Evolutionary conservation across 2,113 vertebrate genomes (phyloP), one percentile per base, ranked within the genome.

Genomic region (Platysteira castanea): DNA sequence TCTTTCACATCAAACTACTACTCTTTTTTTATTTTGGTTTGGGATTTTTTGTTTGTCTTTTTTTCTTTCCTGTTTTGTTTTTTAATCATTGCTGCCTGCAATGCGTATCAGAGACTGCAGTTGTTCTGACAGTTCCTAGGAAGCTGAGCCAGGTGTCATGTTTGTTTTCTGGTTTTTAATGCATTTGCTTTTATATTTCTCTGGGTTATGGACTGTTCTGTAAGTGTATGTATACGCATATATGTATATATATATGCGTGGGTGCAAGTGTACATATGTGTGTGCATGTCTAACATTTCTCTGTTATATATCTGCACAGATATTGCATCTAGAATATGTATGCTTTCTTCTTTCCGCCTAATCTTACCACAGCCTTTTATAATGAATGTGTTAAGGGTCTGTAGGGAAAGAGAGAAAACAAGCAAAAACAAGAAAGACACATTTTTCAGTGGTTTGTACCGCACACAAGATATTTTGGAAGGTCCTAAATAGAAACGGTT

Each of bases 101-200:
- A 81, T 75, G 6, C 2, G 0, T 77, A 24, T 73, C 59, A 56
- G 41, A 74, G 13, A 27, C 35, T 70, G 35, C 7, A n/a, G 19
- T 52, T 84, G 5, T 57, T 81, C 84, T 77, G 47, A 59, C 52
- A 65, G 17, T 53, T 87, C 42, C 54, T 46, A 42, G 56, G 61
- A 85, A 91, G n/a, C 30, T 44, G 39, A 91, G 41, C 24, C 27
- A 75, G 13, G 33, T 89, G 56, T 50, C 52, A 49, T 54, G 10
- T 15, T 91, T 71, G 35, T 75, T 87, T 93, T 90, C 37, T 75
- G 16, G n/a, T 71, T 88, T 85, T 65, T n/a, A 92, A 44, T 47
- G 27, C 2, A 54, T 75, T 79, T 59, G 84, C 67, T 6, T 0
- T 56, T 87, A 18, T 54, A 47, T 71, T 87, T 67, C 64, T 52